These are phyloP conservation scores for Phymastichus coffea DNA, from an alignment of 1,140 invertebrate species.

Conservation along the genomic window DNA sequence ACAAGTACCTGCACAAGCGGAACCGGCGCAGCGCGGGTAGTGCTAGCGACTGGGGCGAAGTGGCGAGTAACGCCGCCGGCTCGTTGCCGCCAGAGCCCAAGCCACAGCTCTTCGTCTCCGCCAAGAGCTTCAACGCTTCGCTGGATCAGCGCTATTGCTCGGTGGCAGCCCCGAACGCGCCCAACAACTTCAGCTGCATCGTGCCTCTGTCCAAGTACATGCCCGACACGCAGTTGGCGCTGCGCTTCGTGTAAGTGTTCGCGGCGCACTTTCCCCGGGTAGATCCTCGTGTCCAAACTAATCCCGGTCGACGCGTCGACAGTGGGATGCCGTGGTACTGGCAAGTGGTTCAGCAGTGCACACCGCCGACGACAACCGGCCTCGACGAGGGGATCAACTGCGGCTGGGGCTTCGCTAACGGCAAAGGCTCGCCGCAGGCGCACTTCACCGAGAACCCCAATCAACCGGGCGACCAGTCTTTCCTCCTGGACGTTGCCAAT, in stretches of 20 bases:
- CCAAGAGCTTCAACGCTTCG: conserved; percentile 48
- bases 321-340: conserved; percentile 51
- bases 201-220: conserved; percentile 51
- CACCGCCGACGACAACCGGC: conserved; percentile 30
- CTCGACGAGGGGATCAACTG: conserved; percentile 43
- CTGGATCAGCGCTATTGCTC: conserved; percentile 51
- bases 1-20: conserved; percentile 50
- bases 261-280: too few species aligned
- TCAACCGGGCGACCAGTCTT: conserved; percentile 45
- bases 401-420: conserved; percentile 36
- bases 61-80: conserved; percentile 50
- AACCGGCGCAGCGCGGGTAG: conserved; percentile 40
- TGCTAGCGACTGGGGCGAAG: conserved; percentile 49
- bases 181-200: conserved; percentile 49
- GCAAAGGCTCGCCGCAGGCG: conserved; percentile 40
- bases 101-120: conserved; percentile 45
- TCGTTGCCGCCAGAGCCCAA: conserved; percentile 49
- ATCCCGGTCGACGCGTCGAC: too few species aligned
- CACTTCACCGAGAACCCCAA: conserved; percentile 43
- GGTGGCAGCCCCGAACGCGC: conserved; percentile 35
- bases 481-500: conserved; percentile 47
- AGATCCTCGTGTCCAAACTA: too few species aligned
- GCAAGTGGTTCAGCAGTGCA: conserved; percentile 48
- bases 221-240: conserved; percentile 48
- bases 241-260: conserved; percentile 47